phyloP scores from a whole-genome alignment of 2,113 vertebrate genomes.

The Vulpes ferrilata region DNA sequence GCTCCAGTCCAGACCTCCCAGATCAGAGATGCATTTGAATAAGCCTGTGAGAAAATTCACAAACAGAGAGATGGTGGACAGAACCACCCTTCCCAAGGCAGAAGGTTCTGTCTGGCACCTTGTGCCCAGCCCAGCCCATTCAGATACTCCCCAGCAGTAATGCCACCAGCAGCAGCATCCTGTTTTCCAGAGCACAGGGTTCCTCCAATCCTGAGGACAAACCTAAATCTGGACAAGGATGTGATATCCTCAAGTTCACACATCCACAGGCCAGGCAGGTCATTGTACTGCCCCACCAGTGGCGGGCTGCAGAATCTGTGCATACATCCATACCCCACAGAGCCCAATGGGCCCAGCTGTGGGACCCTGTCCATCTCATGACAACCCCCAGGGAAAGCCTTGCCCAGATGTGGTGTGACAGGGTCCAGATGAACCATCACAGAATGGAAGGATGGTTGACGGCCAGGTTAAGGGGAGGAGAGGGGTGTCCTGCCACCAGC shows the following conservation, averaged over 20 bases:
- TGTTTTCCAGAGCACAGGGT: not conserved
- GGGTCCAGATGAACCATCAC: not conserved
- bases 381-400: not conserved
- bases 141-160: not conserved
- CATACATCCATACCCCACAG: too few species aligned
- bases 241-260: not conserved
- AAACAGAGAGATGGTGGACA: not conserved
- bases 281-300: not conserved
- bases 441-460: not conserved
- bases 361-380: not conserved
- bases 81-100: not conserved
- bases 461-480: not conserved
- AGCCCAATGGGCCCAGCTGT: not conserved
- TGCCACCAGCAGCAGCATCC: not conserved
- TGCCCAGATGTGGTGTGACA: not conserved
- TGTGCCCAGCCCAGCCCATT: not conserved
- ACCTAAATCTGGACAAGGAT: not conserved
- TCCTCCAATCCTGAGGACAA: not conserved
- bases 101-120: not conserved
- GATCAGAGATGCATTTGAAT: not conserved
- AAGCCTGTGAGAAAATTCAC: not conserved
- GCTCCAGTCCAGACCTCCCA: not conserved
- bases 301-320: not conserved
- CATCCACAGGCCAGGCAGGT: not conserved
- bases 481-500: not conserved